Evolutionary conservation across 2,113 vertebrate species (phyloP).

Genomic region (Eurypyga helias): DNA sequence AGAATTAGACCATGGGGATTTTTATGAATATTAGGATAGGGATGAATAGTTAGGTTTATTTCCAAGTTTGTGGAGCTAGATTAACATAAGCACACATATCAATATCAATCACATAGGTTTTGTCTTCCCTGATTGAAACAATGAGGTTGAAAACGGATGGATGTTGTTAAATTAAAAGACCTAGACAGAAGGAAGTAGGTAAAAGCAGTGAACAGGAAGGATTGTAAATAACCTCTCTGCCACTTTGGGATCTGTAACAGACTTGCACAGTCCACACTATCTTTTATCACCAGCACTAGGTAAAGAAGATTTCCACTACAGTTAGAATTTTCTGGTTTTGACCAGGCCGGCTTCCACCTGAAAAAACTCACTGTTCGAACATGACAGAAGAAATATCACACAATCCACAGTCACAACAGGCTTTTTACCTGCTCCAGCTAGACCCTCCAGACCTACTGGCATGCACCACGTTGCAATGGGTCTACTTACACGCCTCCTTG

Average conservation of each 20-base stretch:
- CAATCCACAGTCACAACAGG: not conserved
- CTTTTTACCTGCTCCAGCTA: not conserved
- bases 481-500: constrained; percentile 86
- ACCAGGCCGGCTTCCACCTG: not conserved
- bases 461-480: accelerated
- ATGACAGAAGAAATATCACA: not conserved
- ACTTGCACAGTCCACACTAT: not conserved
- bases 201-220: not conserved
- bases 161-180: not conserved
- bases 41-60: not conserved
- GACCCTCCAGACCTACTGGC: not conserved
- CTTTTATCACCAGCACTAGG: not conserved
- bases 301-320: not conserved
- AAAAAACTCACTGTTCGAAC: accelerated
- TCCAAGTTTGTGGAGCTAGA: not conserved
- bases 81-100: not conserved
- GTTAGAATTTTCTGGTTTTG: not conserved
- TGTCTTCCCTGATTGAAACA: not conserved
- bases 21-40: not conserved
- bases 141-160: not conserved
- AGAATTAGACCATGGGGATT: not conserved
- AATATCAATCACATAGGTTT: not conserved
- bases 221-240: not conserved
- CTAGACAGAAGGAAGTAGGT: not conserved
- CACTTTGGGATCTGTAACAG: not conserved